These are phyloP conservation scores for Phania funesta DNA, from an alignment of 2,888 invertebrate genomes.

Conservation along the genomic window DNA sequence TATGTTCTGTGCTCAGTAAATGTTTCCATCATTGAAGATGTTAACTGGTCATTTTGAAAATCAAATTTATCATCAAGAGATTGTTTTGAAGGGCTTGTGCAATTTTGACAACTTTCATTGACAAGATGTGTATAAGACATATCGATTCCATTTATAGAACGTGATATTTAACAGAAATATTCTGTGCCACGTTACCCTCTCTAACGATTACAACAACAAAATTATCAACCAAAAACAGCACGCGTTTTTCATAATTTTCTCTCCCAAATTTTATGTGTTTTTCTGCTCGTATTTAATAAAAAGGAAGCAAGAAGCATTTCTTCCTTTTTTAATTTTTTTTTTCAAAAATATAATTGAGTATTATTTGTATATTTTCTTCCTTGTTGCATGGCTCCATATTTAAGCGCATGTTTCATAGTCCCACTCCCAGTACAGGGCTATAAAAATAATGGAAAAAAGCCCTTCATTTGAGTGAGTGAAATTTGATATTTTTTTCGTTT, in stretches of 20 bases:
- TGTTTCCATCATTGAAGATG: too few relatives aligned
- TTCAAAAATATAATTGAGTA: slow-evolving; percentile 51
- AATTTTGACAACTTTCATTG: too few relatives aligned
- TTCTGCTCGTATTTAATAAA: slow-evolving; percentile 22
- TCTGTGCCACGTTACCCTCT: slow-evolving; percentile 1
- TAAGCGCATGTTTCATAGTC: slow-evolving; percentile 60
- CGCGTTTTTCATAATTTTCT: slow-evolving; percentile 42
- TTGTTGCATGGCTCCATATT: slow-evolving; percentile 19
- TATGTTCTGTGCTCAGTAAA: too few relatives aligned
- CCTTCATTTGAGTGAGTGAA: slow-evolving; percentile 61
- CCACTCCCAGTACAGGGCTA: not conserved
- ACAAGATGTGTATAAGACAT: too few relatives aligned
- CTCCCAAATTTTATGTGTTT: slow-evolving; percentile 36
- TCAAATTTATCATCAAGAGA: too few relatives aligned
- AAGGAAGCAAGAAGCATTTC: slow-evolving; percentile 13
- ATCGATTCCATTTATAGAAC: not conserved
- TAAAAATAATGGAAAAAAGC: slow-evolving; percentile 26
- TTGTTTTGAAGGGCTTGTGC: too few relatives aligned
- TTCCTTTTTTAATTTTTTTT: slow-evolving; percentile 31
- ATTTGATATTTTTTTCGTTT: slow-evolving; percentile 57
- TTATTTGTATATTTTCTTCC: slow-evolving; percentile 27
- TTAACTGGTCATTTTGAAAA: too few relatives aligned
- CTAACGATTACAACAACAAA: slow-evolving; percentile 30
- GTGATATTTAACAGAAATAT: not conserved
- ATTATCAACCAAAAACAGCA: slow-evolving; percentile 33